Evolutionary conservation across 2,888 invertebrate species (phyloP).

Genomic region (Athetis lepigone): DNA sequence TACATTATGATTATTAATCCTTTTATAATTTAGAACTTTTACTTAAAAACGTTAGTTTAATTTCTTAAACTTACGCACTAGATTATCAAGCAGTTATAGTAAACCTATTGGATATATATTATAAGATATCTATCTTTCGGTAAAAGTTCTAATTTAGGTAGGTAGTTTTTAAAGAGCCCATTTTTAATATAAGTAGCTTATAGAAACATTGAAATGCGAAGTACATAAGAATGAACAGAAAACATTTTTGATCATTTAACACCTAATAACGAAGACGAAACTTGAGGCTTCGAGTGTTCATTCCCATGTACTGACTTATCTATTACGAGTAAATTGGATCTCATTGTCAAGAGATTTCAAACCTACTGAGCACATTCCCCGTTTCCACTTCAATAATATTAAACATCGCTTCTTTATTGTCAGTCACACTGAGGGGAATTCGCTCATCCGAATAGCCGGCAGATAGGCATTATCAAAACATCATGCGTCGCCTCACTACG

Average conservation of each 20-base stretch:
- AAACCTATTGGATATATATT: background rate
- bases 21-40: constrained; percentile 31
- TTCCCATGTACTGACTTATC: constrained; percentile 47
- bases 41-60: constrained; percentile 26
- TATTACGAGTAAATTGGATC: constrained; percentile 64
- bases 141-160: constrained; percentile 33
- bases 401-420: constrained; percentile 69
- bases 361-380: constrained; percentile 71
- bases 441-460: constrained; percentile 80
- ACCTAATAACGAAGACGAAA: constrained; percentile 29
- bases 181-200: constrained; percentile 14
- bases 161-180: constrained; percentile 17
- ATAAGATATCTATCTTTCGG: constrained; percentile 16
- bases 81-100: background rate
- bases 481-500: constrained; percentile 69
- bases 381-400: constrained; percentile 78
- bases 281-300: constrained; percentile 37
- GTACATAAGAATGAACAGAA: constrained; percentile 14
- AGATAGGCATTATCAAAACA: constrained; percentile 80
- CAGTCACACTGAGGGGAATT: constrained; percentile 69
- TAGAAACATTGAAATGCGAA: background rate
- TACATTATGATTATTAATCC: constrained; percentile 14
- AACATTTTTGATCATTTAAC: constrained; percentile 7
- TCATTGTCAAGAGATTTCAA: constrained; percentile 70
- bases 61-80: constrained; percentile 9